A percentile compares a stretch with the other conserved stretches of the same genome.
phyloP scores from a whole-genome alignment of 2,113 vertebrate genomes.

The Myiozetetes cayanensis region DNA sequence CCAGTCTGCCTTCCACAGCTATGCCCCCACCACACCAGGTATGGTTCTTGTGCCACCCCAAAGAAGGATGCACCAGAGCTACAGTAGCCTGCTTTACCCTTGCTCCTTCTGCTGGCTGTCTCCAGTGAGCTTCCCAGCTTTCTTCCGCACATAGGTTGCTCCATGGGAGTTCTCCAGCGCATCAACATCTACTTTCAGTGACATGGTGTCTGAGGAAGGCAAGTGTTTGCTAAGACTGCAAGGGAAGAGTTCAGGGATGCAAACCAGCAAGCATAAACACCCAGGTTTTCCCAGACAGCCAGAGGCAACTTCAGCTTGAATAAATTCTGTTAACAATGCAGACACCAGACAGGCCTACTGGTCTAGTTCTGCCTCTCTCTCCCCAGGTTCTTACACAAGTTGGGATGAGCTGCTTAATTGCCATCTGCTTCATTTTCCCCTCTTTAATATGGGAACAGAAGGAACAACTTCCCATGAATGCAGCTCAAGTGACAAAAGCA shows the following conservation, averaged over 20 bases:
- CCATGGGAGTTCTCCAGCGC: slow-evolving; percentile 98
- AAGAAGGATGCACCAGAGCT: background rate
- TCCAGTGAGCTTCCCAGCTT: slow-evolving; percentile 85
- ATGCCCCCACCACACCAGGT: background rate
- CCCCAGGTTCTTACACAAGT: background rate
- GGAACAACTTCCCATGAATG: background rate
- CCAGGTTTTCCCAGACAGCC: background rate
- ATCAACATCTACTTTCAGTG: slow-evolving; percentile 93
- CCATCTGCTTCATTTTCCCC: background rate
- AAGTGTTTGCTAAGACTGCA: slow-evolving; percentile 94
- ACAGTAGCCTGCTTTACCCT: slow-evolving; percentile 72
- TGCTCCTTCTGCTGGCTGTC: slow-evolving; percentile 88
- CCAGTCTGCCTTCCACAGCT: background rate
- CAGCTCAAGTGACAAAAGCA: background rate
- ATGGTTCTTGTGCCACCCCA: background rate
- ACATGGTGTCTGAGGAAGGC: slow-evolving; percentile 91
- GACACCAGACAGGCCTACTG: background rate
- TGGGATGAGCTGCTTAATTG: background rate
- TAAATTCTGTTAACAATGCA: background rate
- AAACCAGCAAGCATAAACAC: background rate
- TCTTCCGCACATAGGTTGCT: slow-evolving; percentile 91
- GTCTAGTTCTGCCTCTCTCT: background rate
- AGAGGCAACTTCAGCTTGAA: background rate
- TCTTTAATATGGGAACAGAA: background rate
- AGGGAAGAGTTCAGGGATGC: slow-evolving; percentile 68